Percentiles rank a stretch among this genome's conserved stretches.
Evolutionary conservation across 2,113 vertebrate genomes (phyloP).

Genomic region (Saccopteryx leptura): DNA sequence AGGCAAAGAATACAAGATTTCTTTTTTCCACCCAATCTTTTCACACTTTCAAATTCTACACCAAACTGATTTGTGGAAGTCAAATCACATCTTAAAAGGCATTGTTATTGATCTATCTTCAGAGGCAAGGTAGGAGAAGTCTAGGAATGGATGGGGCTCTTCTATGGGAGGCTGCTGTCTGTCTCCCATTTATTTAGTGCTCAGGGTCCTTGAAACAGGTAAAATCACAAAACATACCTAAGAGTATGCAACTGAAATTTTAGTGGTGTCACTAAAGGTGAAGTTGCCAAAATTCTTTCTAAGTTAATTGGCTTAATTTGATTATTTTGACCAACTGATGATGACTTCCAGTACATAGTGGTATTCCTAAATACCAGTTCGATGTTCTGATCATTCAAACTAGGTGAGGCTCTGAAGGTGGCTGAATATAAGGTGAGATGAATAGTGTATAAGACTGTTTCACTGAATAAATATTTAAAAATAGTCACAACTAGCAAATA

Average conservation of each 20-base stretch:
- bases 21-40: not conserved
- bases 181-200: not conserved
- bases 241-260: not conserved
- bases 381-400: not conserved
- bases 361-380: not conserved
- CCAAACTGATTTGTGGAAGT: conserved; percentile 33
- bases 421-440: not conserved
- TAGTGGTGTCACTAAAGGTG: not conserved
- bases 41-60: conserved; percentile 12
- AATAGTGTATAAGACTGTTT: not conserved
- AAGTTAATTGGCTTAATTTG: not conserved
- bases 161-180: not conserved
- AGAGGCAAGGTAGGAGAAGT: not conserved
- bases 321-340: not conserved
- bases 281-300: not conserved
- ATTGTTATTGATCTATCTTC: not conserved
- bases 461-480: conserved; percentile 22
- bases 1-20: not conserved
- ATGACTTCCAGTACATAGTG: not conserved
- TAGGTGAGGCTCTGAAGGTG: not conserved
- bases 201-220: not conserved
- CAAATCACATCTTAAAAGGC: conserved; percentile 47
- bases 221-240: not conserved
- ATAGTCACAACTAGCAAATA: not conserved
- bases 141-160: not conserved